Evolutionary conservation across 2,113 vertebrate species (phyloP).

Genomic region (Campylorhamphus procurvoides): DNA sequence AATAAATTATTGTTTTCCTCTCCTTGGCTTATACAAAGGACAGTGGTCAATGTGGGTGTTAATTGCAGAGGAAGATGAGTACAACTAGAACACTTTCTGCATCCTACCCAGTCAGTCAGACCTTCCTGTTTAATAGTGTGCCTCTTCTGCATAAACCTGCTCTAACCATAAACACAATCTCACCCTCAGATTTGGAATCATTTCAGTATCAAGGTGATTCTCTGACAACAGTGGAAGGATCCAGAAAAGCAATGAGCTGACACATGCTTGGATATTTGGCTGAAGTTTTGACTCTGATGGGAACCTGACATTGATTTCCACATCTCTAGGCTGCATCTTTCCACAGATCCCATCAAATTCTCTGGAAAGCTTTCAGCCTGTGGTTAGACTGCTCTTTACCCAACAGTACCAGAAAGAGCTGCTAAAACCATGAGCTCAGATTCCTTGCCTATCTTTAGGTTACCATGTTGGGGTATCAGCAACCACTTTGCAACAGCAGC

Average conservation of each 20-base stretch:
- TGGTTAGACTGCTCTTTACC: not conserved
- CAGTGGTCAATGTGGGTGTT: not conserved
- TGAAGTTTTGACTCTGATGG: not conserved
- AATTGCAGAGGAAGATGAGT: not conserved
- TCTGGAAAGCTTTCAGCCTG: not conserved
- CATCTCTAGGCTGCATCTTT: not conserved
- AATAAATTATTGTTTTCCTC: not conserved
- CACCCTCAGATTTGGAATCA: not conserved
- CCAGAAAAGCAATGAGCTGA: not conserved
- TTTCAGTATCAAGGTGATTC: not conserved
- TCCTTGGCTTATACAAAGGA: not conserved
- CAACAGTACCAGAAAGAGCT: not conserved
- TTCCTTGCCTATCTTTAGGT: not conserved
- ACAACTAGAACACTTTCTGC: not conserved
- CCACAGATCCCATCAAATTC: not conserved
- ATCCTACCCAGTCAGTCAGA: not conserved
- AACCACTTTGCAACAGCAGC: not conserved
- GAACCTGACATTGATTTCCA: not conserved
- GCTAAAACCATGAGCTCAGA: not conserved
- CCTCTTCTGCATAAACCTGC: not conserved
- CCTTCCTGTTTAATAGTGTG: not conserved
- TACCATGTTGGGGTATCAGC: not conserved
- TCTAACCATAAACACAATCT: not conserved
- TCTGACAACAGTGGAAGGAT: not conserved
- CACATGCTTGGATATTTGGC: not conserved